These are phyloP conservation scores for Microctonus brassicae DNA, from an alignment of 2,888 invertebrate species.

Conservation along the genomic window DNA sequence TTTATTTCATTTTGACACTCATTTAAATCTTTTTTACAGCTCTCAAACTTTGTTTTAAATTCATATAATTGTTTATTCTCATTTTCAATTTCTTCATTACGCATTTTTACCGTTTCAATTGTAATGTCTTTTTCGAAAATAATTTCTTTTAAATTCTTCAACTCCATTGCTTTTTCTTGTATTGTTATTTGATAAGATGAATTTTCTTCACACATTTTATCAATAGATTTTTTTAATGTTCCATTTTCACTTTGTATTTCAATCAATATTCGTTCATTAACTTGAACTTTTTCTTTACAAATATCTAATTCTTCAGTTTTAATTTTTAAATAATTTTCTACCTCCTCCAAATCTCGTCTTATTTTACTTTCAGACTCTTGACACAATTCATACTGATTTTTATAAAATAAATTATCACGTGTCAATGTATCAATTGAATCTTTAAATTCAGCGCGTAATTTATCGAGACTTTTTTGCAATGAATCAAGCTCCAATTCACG, in stretches of 20 bases:
- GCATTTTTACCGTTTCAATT: slow-evolving; percentile 57
- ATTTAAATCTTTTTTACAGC: slow-evolving; percentile 50
- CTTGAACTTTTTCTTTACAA: slow-evolving; percentile 71
- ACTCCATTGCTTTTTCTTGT: slow-evolving; percentile 71
- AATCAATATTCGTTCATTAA: slow-evolving; percentile 72
- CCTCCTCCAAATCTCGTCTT: slow-evolving; percentile 73
- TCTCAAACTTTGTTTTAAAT: slow-evolving; percentile 71
- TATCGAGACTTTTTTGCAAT: slow-evolving; percentile 73
- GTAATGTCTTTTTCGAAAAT: slow-evolving; percentile 58
- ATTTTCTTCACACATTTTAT: slow-evolving; percentile 70
- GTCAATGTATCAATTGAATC: slow-evolving; percentile 72
- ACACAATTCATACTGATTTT: slow-evolving; percentile 72
- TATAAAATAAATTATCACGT: slow-evolving; percentile 73
- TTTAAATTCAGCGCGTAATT: slow-evolving; percentile 73
- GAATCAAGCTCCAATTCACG: slow-evolving; percentile 74
- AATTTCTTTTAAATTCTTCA: slow-evolving; percentile 71
- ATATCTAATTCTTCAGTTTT: slow-evolving; percentile 72
- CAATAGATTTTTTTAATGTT: slow-evolving; percentile 72
- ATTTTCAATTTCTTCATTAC: slow-evolving; percentile 60
- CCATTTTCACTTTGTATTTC: slow-evolving; percentile 74
- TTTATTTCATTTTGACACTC: slow-evolving; percentile 56
- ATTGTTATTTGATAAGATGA: slow-evolving; percentile 64
- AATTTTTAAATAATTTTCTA: slow-evolving; percentile 69
- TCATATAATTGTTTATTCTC: slow-evolving; percentile 61
- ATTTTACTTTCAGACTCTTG: slow-evolving; percentile 72